phyloP scores from a whole-genome alignment of 2,113 vertebrate genomes.

The Marmota flaviventris region DNA sequence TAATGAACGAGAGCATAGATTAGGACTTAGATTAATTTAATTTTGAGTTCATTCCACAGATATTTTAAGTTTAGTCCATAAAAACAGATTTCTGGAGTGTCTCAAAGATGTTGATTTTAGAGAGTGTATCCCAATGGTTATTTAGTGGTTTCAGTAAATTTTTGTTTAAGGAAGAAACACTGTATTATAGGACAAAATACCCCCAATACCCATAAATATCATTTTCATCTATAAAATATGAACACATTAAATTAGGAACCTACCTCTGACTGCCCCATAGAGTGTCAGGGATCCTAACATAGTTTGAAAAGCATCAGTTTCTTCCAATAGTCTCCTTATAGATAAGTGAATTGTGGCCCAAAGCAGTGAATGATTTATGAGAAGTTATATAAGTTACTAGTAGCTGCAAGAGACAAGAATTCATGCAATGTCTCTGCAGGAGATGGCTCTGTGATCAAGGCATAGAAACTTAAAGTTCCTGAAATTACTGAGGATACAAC shows the following conservation, averaged over 20 bases:
- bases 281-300: not conserved
- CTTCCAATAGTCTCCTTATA: not conserved
- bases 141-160: not conserved
- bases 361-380: not conserved
- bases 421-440: not conserved
- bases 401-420: not conserved
- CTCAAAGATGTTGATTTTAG: not conserved
- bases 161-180: not conserved
- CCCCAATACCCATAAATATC: not conserved
- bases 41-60: not conserved
- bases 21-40: not conserved
- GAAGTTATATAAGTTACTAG: not conserved
- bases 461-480: not conserved
- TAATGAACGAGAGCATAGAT: slow-evolving; percentile 26
- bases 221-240: not conserved
- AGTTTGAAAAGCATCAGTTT: not conserved
- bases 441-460: not conserved
- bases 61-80: not conserved
- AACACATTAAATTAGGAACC: not conserved
- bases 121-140: not conserved
- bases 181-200: not conserved
- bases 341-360: not conserved
- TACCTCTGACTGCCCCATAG: not conserved
- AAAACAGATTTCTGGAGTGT: not conserved
- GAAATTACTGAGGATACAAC: not conserved